phyloP scores from a whole-genome alignment of 2,797 vertebrate species.

The Notolepis coatsorum region DNA sequence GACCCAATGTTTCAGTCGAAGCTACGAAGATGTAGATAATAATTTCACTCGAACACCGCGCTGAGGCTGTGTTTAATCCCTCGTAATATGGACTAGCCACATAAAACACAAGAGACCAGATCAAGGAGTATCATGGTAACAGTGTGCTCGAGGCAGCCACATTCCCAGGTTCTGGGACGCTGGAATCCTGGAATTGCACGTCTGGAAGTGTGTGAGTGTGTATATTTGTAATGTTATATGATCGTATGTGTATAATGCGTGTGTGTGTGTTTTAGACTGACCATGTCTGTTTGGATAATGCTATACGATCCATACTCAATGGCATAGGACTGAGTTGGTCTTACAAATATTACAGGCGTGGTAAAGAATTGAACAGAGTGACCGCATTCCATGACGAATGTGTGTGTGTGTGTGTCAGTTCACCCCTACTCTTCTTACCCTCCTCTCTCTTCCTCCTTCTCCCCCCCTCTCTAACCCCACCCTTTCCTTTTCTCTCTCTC shows the following conservation, averaged over 20 bases:
- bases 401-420: constrained; percentile 32
- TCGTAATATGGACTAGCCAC: no score
- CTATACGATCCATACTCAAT: constrained; percentile 46
- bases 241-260: constrained; percentile 8
- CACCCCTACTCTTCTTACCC: not conserved
- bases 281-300: constrained; percentile 42
- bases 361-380: constrained; percentile 44
- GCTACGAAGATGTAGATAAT: no score
- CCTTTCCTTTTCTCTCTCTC: constrained; percentile 40
- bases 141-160: constrained; percentile 18
- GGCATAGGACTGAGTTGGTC: constrained; percentile 39
- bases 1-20: no score
- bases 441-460: no score
- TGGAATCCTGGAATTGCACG: constrained; percentile 39
- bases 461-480: not conserved
- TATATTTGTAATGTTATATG: constrained; percentile 55
- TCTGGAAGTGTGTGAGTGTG: constrained; percentile 51
- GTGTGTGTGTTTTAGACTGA: constrained; percentile 6
- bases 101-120: no score
- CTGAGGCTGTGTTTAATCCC: no score
- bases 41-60: no score
- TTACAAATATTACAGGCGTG: constrained; percentile 48
- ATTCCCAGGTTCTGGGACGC: constrained; percentile 54
- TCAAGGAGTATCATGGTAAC: not conserved
- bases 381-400: not conserved